Conservation (phyloP, 2,888 invertebrate genomes). For the Drepana falcataria region DNA sequence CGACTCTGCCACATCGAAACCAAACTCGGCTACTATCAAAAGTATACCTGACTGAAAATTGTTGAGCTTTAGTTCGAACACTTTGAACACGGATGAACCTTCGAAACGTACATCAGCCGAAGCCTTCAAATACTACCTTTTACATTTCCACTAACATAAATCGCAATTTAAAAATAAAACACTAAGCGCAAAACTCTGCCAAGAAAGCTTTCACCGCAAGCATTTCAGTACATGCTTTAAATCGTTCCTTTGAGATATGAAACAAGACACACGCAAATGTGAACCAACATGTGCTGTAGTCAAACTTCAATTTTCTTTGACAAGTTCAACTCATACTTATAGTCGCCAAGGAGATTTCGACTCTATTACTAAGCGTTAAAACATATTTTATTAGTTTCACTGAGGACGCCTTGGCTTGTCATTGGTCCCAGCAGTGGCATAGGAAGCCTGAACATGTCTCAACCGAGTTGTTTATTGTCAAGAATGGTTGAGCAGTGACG, state of each 20-base stretch:
- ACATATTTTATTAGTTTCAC: constrained; percentile 14
- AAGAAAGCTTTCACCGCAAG: constrained; percentile 69
- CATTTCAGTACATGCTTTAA: constrained; percentile 65
- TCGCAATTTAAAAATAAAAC: constrained; percentile 68
- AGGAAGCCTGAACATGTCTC: constrained; percentile 41
- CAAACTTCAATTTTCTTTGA: constrained; percentile 13
- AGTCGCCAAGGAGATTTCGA: constrained; percentile 25
- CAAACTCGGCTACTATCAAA: too few relatives aligned
- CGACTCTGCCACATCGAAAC: too few relatives aligned
- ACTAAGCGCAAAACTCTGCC: constrained; percentile 58
- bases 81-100: neutral
- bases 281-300: constrained; percentile 15
- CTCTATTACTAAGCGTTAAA: constrained; percentile 24
- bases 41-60: too few relatives aligned
- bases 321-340: constrained; percentile 16
- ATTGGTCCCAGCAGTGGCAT: constrained; percentile 43
- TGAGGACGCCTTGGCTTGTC: constrained; percentile 26
- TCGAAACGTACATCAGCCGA: constrained; percentile 25
- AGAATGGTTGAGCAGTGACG: constrained; percentile 42
- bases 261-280: constrained; percentile 21
- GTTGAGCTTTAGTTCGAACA: too few relatives aligned
- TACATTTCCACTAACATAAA: constrained; percentile 49
- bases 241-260: constrained; percentile 57
- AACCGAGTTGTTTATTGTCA: constrained; percentile 55
- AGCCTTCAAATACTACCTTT: constrained; percentile 26